Conservation (phyloP, 2,888 invertebrate genomes). For the Trachelus tabidus region DNA sequence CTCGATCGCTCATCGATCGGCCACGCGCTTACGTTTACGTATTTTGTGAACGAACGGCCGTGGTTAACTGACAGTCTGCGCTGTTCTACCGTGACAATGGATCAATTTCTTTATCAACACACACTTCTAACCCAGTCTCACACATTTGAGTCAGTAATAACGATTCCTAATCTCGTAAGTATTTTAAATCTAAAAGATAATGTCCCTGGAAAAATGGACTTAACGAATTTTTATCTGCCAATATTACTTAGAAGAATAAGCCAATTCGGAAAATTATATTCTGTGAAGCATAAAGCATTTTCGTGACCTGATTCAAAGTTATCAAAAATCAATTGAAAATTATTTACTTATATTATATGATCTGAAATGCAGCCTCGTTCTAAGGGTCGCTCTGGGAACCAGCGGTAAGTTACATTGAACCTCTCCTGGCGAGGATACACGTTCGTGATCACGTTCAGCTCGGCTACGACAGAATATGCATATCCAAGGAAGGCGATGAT, state of each 20-base stretch:
- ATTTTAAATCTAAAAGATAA: slow-evolving; percentile 29
- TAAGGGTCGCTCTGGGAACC: no score
- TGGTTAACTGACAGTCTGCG: neutral
- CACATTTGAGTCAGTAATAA: slow-evolving; percentile 9
- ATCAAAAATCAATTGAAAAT: neutral
- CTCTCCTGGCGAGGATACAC: no score
- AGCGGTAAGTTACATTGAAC: no score
- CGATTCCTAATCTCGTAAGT: slow-evolving; percentile 25
- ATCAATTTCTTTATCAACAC: slow-evolving; percentile 12
- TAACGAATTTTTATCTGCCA: slow-evolving; percentile 5
- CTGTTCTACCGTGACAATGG: slow-evolving; percentile 6
- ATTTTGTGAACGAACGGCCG: slow-evolving; percentile 3
- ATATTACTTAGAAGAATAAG: neutral
- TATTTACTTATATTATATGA: no score
- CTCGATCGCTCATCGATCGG: neutral
- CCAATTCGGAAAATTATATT: neutral
- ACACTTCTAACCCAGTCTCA: slow-evolving; percentile 7
- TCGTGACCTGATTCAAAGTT: neutral
- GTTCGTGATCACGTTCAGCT: no score
- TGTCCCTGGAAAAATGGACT: slow-evolving; percentile 12
- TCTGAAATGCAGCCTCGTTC: no score
- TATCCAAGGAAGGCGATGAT: no score
- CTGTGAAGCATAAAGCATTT: no score
- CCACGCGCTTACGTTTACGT: neutral
- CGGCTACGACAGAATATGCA: no score